Evolutionary conservation across 1,140 invertebrate genomes (phyloP).

Genomic region (Charaxes varanes): DNA sequence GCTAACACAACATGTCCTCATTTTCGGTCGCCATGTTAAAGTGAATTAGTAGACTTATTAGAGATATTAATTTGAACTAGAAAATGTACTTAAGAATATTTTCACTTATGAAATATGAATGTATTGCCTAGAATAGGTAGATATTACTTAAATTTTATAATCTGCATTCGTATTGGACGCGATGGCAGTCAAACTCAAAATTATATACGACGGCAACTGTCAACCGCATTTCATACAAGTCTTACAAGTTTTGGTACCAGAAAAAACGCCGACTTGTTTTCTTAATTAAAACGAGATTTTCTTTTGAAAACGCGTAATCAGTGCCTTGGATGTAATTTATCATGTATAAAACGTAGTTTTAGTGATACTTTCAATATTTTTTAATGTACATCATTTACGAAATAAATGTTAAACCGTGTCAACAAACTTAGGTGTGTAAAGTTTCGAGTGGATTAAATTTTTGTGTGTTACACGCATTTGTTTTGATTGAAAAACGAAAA

Average conservation of each 20-base stretch:
- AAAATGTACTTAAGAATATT: no score
- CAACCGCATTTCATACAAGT: conserved; percentile 12
- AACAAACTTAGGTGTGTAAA: conserved; percentile 14
- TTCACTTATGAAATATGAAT: no score
- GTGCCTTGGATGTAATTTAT: conserved; percentile 11
- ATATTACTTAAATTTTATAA: conserved; percentile 2
- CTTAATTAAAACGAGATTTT: conserved; percentile 20
- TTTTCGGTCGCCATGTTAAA: no score
- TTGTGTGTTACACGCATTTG: conserved; percentile 9
- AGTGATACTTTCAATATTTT: background rate
- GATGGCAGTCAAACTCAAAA: conserved; percentile 17
- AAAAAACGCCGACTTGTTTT: conserved; percentile 32
- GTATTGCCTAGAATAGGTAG: no score
- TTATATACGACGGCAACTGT: conserved; percentile 21
- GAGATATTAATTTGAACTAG: no score
- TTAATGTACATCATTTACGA: background rate
- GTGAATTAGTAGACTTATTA: no score
- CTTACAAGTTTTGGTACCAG: conserved; percentile 22
- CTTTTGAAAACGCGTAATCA: conserved; percentile 14
- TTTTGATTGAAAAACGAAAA: conserved; percentile 1
- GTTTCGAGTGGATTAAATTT: conserved; percentile 15
- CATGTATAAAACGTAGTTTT: conserved; percentile 5
- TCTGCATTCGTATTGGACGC: conserved; percentile 14
- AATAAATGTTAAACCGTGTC: conserved; percentile 17
- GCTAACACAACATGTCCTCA: no score